Base-by-base conservation (phyloP, 2,113 vertebrate genomes). In the Vidua macroura region DNA sequence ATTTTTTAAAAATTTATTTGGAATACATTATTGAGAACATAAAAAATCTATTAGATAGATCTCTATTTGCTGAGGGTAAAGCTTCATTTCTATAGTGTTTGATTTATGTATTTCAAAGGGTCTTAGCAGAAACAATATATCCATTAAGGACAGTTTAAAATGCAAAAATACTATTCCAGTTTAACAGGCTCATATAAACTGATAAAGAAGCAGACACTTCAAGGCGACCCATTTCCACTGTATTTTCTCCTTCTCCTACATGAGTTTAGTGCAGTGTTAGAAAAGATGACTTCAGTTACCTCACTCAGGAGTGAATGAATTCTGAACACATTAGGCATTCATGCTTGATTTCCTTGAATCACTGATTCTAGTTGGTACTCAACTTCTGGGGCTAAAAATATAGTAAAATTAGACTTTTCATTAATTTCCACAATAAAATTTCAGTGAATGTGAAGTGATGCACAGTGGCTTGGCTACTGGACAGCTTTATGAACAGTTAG, bases 331-430 rank as follows among this genome's bases (percentile, higher is more conserved):
- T 80, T n/a, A 56, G 10, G 28, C 75, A 87, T 62, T 72, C 33
- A 66, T 66, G 84, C 76, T 75, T 74, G 70, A 76, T 92, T 90
- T 90, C 76, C 35, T 78, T 78, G 81, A 81, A 82, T 49, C 59
- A 43, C 31, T 88, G 73, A 80, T 72, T 86, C 64, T 84, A 92
- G 70, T 13, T 80, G 46, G 72, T 92, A 84, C 84, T 85, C 35
- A 90, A 64, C 62, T 94, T 96, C 88, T 91, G 70, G 69, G 69
- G 72, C 58, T 96, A 96, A 92, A 72, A 91, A 92, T 60, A 74
- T 16, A 86, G 35, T 33, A 88, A 75, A 81, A 70, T 41, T 39
- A 82, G 72, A 83, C 15, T 15, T 95, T 94, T 94, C 21, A 44
- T 48, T 66, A 64, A 83, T 88, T 95, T 77, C 52, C 27, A 3